Percentiles rank a stretch among this genome's conserved stretches.
These are phyloP conservation scores for Notarius quadriscutis DNA, from an alignment of 2,113 vertebrate species.

Conservation along the genomic window DNA sequence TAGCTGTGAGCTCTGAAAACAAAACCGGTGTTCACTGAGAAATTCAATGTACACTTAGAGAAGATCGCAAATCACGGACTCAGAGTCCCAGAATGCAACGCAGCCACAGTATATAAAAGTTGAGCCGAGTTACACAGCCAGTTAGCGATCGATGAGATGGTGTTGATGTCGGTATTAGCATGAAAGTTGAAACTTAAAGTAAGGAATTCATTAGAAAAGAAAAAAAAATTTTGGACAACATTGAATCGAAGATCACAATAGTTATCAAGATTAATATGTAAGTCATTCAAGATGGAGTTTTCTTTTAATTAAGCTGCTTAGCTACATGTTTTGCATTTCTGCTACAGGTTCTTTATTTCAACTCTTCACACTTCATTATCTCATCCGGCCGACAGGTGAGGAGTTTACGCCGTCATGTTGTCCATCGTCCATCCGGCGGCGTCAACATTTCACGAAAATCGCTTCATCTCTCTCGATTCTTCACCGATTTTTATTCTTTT, in stretches of 20 bases:
- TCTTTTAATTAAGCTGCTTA: not conserved
- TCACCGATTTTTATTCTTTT: too few relatives aligned
- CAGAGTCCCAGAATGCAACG: not conserved
- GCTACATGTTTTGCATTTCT: not conserved
- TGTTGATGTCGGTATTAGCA: too few relatives aligned
- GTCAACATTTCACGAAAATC: too few relatives aligned
- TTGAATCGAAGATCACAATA: not conserved
- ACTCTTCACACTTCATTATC: not conserved
- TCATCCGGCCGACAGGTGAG: too few relatives aligned
- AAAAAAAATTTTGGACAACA: too few relatives aligned
- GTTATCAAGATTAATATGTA: not conserved
- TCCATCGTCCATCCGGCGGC: too few relatives aligned
- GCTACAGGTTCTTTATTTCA: not conserved
- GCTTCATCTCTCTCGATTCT: too few relatives aligned
- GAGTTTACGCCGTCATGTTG: too few relatives aligned
- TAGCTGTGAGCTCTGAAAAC: not conserved
- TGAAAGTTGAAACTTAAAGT: too few relatives aligned
- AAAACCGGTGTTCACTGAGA: not conserved
- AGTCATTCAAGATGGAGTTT: not conserved
- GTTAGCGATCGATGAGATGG: not conserved
- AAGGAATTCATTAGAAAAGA: too few relatives aligned
- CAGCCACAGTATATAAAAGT: not conserved
- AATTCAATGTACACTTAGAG: not conserved
- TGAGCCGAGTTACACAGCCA: not conserved
- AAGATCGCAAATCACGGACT: not conserved